A percentile compares a stretch with the other conserved stretches of the same genome.
phyloP scores from a whole-genome alignment of 1,140 invertebrate genomes.

The Oreohelix idahoensis region DNA sequence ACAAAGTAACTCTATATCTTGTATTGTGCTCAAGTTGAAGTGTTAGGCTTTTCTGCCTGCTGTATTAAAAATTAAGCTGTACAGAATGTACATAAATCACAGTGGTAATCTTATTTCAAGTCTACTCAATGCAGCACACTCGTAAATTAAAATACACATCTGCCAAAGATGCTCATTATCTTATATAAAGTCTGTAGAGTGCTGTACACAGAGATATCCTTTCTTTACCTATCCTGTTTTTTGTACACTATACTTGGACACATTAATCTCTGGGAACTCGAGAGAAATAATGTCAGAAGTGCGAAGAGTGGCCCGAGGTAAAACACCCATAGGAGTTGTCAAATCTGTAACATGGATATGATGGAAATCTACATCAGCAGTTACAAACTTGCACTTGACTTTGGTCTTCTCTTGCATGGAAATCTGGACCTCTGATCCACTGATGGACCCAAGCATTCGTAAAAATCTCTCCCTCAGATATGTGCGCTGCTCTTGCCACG shows the following conservation, averaged over 20 bases:
- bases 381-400: slow-evolving; percentile 58
- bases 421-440: slow-evolving; percentile 55
- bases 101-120: too few species aligned
- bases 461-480: slow-evolving; percentile 69
- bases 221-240: background rate
- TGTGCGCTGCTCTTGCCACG: slow-evolving; percentile 60
- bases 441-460: slow-evolving; percentile 57
- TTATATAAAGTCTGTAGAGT: too few species aligned
- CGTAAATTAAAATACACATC: too few species aligned
- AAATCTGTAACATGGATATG: slow-evolving; percentile 66
- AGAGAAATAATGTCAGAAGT: slow-evolving; percentile 67
- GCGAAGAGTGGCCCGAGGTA: slow-evolving; percentile 67
- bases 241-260: background rate
- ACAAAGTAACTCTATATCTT: too few species aligned
- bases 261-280: slow-evolving; percentile 38
- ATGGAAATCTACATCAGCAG: slow-evolving; percentile 66
- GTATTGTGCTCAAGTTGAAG: too few species aligned
- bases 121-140: too few species aligned
- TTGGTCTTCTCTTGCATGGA: slow-evolving; percentile 61
- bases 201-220: too few species aligned
- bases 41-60: too few species aligned
- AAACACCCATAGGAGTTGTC: slow-evolving; percentile 68
- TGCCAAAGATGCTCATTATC: too few species aligned
- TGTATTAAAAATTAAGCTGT: too few species aligned
- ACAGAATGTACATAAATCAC: too few species aligned